Conservation (phyloP, 2,113 vertebrate genomes). For the Poeciliopsis turrubarensis region DNA sequence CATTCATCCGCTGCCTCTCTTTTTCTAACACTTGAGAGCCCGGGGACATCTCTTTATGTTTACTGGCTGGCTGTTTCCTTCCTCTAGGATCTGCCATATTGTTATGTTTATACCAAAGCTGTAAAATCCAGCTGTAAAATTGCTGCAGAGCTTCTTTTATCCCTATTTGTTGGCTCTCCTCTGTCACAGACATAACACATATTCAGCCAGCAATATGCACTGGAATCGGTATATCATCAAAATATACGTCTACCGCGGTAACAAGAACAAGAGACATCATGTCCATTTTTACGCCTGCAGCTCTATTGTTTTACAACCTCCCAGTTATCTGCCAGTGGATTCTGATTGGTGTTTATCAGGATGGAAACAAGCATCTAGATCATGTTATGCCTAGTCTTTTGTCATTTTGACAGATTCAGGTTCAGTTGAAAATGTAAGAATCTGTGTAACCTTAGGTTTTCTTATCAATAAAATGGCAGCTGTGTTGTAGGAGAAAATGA, state of each 20-base stretch:
- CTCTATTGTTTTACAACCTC: constrained; percentile 14
- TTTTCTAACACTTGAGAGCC: neutral
- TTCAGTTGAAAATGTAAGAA: neutral
- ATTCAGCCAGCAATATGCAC: neutral
- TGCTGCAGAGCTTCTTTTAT: constrained; percentile 8
- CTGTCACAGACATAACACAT: constrained; percentile 3
- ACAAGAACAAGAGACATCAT: constrained; percentile 4
- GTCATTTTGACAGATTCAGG: neutral
- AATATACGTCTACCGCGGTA: neutral
- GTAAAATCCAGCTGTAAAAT: constrained; percentile 3
- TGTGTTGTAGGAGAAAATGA: too few relatives aligned
- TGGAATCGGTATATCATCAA: neutral
- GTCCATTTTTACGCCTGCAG: neutral
- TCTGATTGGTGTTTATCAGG: constrained; percentile 21
- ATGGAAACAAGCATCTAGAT: constrained; percentile 10
- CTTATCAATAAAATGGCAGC: too few relatives aligned
- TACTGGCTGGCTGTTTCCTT: constrained; percentile 4
- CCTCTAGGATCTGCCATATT: neutral
- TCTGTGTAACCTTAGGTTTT: neutral
- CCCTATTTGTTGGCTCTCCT: neutral
- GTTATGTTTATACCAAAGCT: constrained; percentile 1
- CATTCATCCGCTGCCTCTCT: neutral
- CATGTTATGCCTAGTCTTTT: constrained; percentile 13
- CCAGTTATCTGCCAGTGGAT: neutral
- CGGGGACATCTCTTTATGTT: neutral